A percentile compares a stretch with the other conserved stretches of the same genome.
Evolutionary conservation across 2,113 vertebrate genomes (phyloP).

Genomic region (Electrona antarctica): DNA sequence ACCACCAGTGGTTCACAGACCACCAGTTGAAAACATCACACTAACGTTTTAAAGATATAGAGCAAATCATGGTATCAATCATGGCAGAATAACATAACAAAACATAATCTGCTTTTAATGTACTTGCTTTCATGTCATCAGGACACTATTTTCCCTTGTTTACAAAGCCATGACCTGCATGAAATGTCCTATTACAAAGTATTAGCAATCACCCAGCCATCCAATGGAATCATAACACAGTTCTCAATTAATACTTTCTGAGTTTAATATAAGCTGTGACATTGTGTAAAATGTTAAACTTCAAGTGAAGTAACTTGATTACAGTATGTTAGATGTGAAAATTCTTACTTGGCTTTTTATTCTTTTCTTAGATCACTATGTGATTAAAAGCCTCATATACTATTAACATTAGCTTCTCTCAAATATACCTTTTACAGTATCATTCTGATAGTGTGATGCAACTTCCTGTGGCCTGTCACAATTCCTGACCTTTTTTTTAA

Average conservation of each 20-base stretch:
- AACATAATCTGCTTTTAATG: background rate
- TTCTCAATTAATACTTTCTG: conserved; percentile 42
- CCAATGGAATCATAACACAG: conserved; percentile 5
- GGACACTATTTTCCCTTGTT: too few species aligned
- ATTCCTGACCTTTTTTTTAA: conserved; percentile 29
- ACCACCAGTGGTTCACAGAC: too few species aligned
- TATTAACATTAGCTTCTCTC: conserved; percentile 27
- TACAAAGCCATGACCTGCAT: conserved; percentile 1
- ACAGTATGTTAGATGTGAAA: conserved; percentile 39
- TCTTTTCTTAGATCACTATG: conserved; percentile 14
- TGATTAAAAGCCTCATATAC: conserved; percentile 36
- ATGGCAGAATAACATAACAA: too few species aligned
- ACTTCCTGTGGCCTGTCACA: conserved; percentile 23
- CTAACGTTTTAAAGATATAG: too few species aligned
- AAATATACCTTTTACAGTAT: conserved; percentile 34
- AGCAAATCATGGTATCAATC: too few species aligned
- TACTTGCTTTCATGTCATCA: background rate
- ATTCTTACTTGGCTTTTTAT: background rate
- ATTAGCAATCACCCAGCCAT: background rate
- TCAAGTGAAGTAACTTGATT: conserved; percentile 55
- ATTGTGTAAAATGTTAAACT: conserved; percentile 28
- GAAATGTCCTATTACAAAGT: background rate
- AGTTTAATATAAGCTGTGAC: conserved; percentile 59
- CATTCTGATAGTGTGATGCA: conserved; percentile 30
- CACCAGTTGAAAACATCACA: too few species aligned